phyloP scores from a whole-genome alignment of 2,888 invertebrate species.

The Cremastinae sp. region DNA sequence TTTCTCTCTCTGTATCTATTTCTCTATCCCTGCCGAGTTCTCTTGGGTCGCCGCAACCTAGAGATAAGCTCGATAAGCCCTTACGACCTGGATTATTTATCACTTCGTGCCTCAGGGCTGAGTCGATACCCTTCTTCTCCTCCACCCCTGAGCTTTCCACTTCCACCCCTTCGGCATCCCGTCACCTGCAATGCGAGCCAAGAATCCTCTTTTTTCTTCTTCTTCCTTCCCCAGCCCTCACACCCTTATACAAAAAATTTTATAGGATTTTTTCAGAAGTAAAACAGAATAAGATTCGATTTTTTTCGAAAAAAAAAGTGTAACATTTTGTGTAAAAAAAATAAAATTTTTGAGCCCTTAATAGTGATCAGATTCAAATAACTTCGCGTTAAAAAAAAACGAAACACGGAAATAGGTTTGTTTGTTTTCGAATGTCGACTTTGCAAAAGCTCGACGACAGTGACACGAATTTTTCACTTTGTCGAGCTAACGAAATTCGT shows the following conservation, averaged over 20 bases:
- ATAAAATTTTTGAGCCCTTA: too few species aligned
- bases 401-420: too few species aligned
- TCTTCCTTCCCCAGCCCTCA: background rate
- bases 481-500: too few species aligned
- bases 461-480: conserved; percentile 20
- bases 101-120: conserved; percentile 52
- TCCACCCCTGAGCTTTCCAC: conserved; percentile 17
- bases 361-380: too few species aligned
- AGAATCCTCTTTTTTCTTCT: background rate
- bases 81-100: conserved; percentile 65
- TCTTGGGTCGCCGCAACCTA: conserved; percentile 40
- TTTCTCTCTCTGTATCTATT: conserved; percentile 15
- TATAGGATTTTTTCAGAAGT: too few species aligned
- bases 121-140: conserved; percentile 10
- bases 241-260: too few species aligned
- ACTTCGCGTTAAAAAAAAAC: too few species aligned
- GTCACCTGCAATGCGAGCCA: conserved; percentile 16
- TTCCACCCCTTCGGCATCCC: conserved; percentile 18
- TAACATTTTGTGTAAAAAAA: too few species aligned
- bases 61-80: conserved; percentile 65
- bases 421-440: too few species aligned
- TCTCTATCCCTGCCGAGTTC: conserved; percentile 19
- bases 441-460: conserved; percentile 8
- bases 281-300: too few species aligned
- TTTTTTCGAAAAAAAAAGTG: too few species aligned